Evolutionary conservation across 2,797 vertebrate species (phyloP).

Genomic region (Gobio occitaniae): DNA sequence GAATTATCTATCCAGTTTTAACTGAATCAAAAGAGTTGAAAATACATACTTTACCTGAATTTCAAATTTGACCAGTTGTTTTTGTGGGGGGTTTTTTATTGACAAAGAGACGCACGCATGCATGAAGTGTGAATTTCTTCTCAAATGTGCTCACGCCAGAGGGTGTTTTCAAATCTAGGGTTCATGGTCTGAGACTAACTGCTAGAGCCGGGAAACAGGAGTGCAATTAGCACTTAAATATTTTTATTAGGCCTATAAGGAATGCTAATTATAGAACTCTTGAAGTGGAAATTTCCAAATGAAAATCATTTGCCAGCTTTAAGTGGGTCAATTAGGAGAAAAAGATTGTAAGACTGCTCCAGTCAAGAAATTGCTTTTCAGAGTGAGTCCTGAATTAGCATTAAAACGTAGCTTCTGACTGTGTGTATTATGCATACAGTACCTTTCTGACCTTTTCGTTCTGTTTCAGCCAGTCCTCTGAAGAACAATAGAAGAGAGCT

Average conservation of each 20-base stretch:
- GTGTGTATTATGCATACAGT: conserved; percentile 9
- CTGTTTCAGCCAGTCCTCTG: conserved; percentile 5
- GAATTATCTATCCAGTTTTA: no score
- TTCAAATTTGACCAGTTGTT: neutral
- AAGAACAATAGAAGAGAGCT: neutral
- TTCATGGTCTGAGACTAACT: conserved; percentile 17
- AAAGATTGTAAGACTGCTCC: conserved; percentile 33
- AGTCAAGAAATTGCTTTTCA: conserved; percentile 31
- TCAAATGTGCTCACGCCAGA: conserved; percentile 9
- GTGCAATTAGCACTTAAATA: conserved; percentile 52
- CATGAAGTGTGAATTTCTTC: conserved; percentile 11
- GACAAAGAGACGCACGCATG: conserved; percentile 4
- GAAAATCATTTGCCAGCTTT: conserved; percentile 57
- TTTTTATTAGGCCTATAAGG: conserved; percentile 56
- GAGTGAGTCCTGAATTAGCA: conserved; percentile 23
- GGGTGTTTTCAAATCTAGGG: conserved; percentile 24
- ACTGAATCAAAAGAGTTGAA: neutral
- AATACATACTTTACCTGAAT: conserved; percentile 22
- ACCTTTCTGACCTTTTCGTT: conserved; percentile 43
- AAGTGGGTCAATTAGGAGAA: conserved; percentile 55
- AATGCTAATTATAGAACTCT: conserved; percentile 59
- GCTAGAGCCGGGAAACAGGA: conserved; percentile 33
- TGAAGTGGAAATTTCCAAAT: conserved; percentile 58
- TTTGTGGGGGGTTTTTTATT: no score
- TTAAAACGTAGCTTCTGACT: conserved; percentile 30